Conservation (phyloP, 2,797 vertebrate genomes). For the Myotis vivesi region DNA sequence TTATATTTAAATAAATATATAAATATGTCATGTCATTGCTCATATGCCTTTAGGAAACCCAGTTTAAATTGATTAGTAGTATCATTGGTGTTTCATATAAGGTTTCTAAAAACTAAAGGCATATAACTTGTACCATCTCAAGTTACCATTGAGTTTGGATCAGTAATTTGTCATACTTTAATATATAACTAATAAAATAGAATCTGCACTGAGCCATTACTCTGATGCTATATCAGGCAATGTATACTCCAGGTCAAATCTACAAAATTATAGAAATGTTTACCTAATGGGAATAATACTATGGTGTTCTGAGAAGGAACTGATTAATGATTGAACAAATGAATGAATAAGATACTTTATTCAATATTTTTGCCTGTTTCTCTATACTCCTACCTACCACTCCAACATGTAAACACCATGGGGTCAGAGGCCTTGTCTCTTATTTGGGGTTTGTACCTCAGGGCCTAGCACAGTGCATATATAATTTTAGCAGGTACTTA, state of each 20-base stretch:
- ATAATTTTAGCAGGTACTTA: background rate
- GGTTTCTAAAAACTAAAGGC: background rate
- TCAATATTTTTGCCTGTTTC: background rate
- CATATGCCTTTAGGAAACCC: background rate
- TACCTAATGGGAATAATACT: background rate
- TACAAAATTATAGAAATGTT: background rate
- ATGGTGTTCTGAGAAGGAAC: background rate
- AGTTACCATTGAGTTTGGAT: background rate
- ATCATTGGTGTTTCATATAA: background rate
- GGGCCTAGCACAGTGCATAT: background rate
- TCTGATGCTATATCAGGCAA: background rate
- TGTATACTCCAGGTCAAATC: background rate
- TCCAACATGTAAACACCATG: background rate
- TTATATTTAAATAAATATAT: background rate
- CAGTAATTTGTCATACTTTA: background rate
- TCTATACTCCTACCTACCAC: background rate
- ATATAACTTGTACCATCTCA: background rate
- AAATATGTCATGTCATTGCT: background rate
- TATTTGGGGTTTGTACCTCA: background rate
- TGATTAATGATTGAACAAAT: background rate
- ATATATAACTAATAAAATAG: background rate
- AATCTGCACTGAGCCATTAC: background rate
- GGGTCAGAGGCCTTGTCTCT: background rate
- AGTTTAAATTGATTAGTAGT: background rate
- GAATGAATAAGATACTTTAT: background rate